A percentile compares a stretch with the other conserved stretches of the same genome.
phyloP scores from a whole-genome alignment of 2,888 invertebrate species.

The Pristionchus maxplancki region DNA sequence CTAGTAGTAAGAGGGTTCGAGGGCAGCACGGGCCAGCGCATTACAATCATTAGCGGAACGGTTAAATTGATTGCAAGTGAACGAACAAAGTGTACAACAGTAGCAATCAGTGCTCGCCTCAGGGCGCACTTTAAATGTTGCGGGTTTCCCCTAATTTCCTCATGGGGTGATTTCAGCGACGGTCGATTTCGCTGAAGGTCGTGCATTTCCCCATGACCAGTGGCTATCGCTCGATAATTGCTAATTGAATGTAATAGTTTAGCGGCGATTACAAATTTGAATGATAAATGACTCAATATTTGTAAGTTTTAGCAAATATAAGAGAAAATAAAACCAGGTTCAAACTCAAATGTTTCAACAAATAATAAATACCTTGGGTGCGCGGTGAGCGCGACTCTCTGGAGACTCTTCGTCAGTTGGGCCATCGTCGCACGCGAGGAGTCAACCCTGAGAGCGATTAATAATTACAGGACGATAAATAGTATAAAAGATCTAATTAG shows the following conservation, averaged over 20 bases:
- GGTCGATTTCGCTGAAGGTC: not conserved
- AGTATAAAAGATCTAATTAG: too few relatives aligned
- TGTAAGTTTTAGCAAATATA: too few relatives aligned
- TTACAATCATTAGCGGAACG: slow-evolving; percentile 10
- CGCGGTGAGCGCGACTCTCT: not conserved
- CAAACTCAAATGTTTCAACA: not conserved
- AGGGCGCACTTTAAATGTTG: not conserved
- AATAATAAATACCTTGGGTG: slow-evolving; percentile 24
- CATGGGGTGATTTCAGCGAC: not conserved
- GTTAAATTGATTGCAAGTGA: not conserved
- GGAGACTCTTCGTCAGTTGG: slow-evolving; percentile 30
- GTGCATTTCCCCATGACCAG: not conserved
- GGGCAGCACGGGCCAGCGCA: not conserved
- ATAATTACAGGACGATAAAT: too few relatives aligned
- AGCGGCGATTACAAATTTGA: too few relatives aligned
- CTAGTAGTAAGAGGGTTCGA: slow-evolving; percentile 24
- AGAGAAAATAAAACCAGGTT: too few relatives aligned
- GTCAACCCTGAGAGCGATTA: too few relatives aligned
- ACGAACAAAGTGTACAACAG: not conserved
- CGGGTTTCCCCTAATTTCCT: not conserved
- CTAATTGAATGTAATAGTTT: not conserved
- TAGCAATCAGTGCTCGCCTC: slow-evolving; percentile 28
- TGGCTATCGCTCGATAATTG: not conserved
- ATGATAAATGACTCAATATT: too few relatives aligned
- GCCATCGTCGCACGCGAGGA: slow-evolving; percentile 16